Base-by-base conservation (phyloP, 2,888 invertebrate species). In the Scaptomyza tumidula region DNA sequence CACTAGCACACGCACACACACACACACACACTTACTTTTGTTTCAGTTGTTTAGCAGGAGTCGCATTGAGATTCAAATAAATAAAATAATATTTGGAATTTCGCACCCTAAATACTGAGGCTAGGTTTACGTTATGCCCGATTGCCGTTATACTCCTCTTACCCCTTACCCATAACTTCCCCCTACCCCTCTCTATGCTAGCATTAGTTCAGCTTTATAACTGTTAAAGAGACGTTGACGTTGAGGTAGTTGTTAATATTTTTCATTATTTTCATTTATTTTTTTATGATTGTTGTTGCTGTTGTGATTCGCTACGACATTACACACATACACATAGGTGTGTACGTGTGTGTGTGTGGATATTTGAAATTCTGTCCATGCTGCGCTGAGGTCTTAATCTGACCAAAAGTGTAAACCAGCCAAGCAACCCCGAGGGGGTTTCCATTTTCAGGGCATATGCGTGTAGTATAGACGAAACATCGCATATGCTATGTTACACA, bases 311-410 rank as follows among this genome's bases (percentile, higher is more conserved):
- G 89, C 88, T 85, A 89, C 84, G 81, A 86, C 80, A 88, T 78
- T 66, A 61, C 65, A 59, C 54, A 75, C 54, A 63, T 44, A 52
- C 6, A 27, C 27, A 71, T 6, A 49, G 14, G 5, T 16, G 27
- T 16, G n/a, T 27, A 9, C 52, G 11, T 29, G n/a, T 44, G 27
- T 13, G 60, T 6, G 29, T 29, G 29, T 29, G 13, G 53, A 48
- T 48, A 24, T 24, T 24, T 24, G 24, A 2, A 24, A 80, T 62
- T 45, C 71, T 43, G 66, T 61, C 69, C 61, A 60, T 19, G 71
- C 78, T 69, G 68, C 48, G 71, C 82, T 91, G 90, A 90, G 91
- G 90, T 90, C 91, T 89, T 87, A 91, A 90, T 90, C 90, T 90
- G 86, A 91, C 91, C 91, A 90, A 89, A 90, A 90, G 78, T 86